These are phyloP conservation scores for Caenorhabditis sp. DNA, from an alignment of 2,888 invertebrate species.

Conservation along the genomic window DNA sequence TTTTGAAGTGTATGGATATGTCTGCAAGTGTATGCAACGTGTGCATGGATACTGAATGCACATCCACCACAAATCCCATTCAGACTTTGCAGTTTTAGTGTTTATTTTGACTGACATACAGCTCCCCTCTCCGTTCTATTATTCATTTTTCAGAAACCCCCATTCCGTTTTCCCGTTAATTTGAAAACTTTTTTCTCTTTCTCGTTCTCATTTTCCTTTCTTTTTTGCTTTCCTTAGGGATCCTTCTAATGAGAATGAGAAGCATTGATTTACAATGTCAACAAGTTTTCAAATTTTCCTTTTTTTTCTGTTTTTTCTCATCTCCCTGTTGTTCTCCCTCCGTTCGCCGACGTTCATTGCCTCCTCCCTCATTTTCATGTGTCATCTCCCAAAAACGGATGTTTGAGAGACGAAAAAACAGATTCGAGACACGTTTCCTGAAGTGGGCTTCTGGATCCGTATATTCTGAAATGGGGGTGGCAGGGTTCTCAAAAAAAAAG, in stretches of 20 bases:
- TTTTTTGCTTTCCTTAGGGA: not conserved
- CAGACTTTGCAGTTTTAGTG: too few relatives aligned
- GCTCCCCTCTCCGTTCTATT: too few relatives aligned
- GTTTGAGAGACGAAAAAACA: conserved; percentile 2
- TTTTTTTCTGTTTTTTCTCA: conserved; percentile 36
- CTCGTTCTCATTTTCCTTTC: not conserved
- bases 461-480: not conserved
- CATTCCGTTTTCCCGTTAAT: not conserved
- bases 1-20: conserved; percentile 25
- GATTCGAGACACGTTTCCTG: not conserved
- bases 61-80: not conserved
- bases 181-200: not conserved
- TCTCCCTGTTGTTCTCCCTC: conserved; percentile 25
- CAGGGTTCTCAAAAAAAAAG: conserved; percentile 14
- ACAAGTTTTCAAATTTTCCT: conserved; percentile 32
- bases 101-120: too few relatives aligned
- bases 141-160: too few relatives aligned
- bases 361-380: conserved; percentile 48
- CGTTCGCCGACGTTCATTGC: not conserved
- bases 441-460: not conserved
- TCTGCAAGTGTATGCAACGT: conserved; percentile 5
- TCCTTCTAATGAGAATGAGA: conserved; percentile 33
- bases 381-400: conserved; percentile 51
- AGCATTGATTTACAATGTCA: conserved; percentile 52
- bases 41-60: conserved; percentile 1